Percentiles rank a stretch among this genome's conserved stretches.
Conservation (phyloP, 2,113 vertebrate species). For the Mormyrus lacerda region DNA sequence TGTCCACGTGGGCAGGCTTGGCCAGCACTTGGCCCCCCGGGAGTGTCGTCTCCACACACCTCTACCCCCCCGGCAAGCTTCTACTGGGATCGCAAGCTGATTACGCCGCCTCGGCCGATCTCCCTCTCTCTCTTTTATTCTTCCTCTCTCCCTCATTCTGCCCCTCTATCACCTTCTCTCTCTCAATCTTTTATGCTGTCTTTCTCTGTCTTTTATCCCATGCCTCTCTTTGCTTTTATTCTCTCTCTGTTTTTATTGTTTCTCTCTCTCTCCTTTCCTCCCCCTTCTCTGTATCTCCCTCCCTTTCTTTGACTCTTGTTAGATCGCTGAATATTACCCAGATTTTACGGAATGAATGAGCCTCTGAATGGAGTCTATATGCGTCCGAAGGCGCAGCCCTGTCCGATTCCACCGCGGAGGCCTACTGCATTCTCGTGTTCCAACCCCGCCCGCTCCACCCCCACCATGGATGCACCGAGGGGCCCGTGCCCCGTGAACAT, state of each 20-base stretch:
- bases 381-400: neutral
- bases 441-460: neutral
- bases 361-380: neutral
- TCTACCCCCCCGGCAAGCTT: neutral
- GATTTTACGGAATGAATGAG: neutral
- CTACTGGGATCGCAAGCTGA: conserved; percentile 11
- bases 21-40: neutral
- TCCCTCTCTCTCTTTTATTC: neutral
- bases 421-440: neutral
- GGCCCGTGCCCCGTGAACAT: no score
- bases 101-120: conserved; percentile 46
- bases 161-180: neutral
- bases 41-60: neutral
- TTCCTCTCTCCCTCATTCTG: neutral
- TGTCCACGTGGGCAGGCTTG: neutral
- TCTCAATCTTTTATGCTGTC: neutral
- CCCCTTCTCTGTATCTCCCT: neutral
- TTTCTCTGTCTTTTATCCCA: neutral
- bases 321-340: neutral
- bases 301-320: neutral
- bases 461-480: neutral
- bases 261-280: neutral
- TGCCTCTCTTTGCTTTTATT: neutral
- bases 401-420: neutral
- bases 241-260: neutral